phyloP scores from a whole-genome alignment of 2,113 vertebrate genomes.

The Typhlomys cinereus region DNA sequence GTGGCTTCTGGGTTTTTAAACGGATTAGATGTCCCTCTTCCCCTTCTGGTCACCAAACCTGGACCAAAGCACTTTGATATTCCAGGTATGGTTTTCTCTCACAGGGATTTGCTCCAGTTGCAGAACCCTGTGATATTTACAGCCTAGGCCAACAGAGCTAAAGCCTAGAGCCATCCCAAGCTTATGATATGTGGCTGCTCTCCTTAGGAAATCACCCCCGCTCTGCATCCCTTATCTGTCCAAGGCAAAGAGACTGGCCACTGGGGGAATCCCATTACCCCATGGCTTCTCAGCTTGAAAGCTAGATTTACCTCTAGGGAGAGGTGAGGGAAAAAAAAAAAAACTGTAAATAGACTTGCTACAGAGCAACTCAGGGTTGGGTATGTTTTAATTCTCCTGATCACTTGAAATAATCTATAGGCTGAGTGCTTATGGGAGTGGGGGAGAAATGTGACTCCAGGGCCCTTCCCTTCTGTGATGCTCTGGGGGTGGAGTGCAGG shows the following conservation, averaged over 20 bases:
- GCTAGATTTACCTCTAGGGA: conserved; percentile 59
- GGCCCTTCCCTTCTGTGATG: conserved; percentile 26
- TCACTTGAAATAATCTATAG: conserved; percentile 77
- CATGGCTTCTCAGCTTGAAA: conserved; percentile 52
- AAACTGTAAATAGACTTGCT: conserved; percentile 75
- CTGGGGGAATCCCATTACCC: neutral
- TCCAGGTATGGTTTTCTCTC: conserved; percentile 40
- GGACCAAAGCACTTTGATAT: conserved; percentile 61
- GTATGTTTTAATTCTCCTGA: conserved; percentile 75
- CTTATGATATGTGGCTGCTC: neutral
- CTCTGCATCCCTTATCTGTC: neutral
- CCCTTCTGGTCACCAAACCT: neutral
- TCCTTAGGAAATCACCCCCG: conserved; percentile 15
- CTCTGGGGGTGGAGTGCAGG: conserved; percentile 45
- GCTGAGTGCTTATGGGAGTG: conserved; percentile 55
- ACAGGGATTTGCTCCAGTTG: neutral
- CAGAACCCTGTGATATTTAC: neutral
- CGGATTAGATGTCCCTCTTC: neutral
- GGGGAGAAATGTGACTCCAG: conserved; percentile 54
- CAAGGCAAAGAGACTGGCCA: neutral
- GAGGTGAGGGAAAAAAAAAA: conserved; percentile 47
- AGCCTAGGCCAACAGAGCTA: neutral
- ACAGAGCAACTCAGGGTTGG: conserved; percentile 71
- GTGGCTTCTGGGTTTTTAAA: conserved; percentile 54
- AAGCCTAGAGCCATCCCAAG: neutral